Percentiles rank a stretch among this genome's conserved stretches.
Conservation (phyloP, 23 tunicate genomes). For the Botrylloides violaceus region DNA sequence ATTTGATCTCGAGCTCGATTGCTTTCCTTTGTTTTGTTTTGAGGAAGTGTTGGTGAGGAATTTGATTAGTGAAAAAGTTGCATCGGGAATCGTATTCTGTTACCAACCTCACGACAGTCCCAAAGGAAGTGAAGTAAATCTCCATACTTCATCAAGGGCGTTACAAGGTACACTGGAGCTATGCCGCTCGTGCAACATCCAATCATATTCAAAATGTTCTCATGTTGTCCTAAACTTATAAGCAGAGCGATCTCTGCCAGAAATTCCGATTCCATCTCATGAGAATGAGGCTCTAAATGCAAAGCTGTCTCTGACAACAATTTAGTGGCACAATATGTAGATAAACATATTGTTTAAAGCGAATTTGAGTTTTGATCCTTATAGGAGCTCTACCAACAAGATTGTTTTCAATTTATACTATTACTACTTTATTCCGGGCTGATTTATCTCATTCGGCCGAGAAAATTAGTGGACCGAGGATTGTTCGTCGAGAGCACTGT, state of each 20-base stretch:
- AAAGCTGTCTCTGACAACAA: too few relatives aligned
- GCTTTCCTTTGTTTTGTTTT: conserved; percentile 30
- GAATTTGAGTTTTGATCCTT: too few relatives aligned
- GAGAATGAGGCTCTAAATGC: conserved; percentile 5
- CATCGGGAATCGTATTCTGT: too few relatives aligned
- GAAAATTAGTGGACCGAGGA: too few relatives aligned
- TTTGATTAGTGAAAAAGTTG: too few relatives aligned
- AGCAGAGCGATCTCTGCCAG: conserved; percentile 79
- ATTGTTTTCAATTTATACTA: too few relatives aligned
- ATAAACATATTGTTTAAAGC: too few relatives aligned
- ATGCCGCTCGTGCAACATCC: conserved; percentile 52
- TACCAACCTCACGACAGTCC: conserved; percentile 67
- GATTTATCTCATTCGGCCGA: too few relatives aligned
- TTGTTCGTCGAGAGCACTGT: too few relatives aligned
- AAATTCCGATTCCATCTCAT: conserved; percentile 34
- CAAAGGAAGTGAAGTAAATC: conserved; percentile 81
- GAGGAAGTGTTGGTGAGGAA: background rate
- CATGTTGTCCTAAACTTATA: conserved; percentile 44
- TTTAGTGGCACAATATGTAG: too few relatives aligned
- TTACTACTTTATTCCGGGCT: too few relatives aligned
- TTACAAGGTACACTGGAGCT: conserved; percentile 26
- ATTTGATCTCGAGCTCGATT: conserved; percentile 30
- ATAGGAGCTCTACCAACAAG: too few relatives aligned
- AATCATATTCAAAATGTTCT: conserved; percentile 42
- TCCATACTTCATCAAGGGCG: conserved; percentile 61